Percentiles rank a stretch among this genome's conserved stretches.
Evolutionary conservation across 2,113 vertebrate species (phyloP).

Genomic region (Prionailurus viverrinus): DNA sequence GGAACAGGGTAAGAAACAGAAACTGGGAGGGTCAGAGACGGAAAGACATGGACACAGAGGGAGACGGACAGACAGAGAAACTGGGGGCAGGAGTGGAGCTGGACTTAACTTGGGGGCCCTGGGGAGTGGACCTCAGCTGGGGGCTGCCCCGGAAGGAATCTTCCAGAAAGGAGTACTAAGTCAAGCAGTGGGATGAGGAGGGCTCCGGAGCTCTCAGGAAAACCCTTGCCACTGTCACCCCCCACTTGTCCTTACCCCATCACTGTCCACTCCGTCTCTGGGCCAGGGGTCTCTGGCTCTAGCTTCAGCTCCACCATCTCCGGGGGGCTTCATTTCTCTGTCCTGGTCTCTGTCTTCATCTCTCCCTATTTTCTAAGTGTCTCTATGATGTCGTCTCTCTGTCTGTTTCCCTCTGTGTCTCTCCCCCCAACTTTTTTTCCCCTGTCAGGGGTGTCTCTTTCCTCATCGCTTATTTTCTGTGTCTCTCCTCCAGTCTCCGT

Average conservation of each 20-base stretch:
- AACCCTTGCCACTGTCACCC: neutral
- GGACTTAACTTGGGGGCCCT: neutral
- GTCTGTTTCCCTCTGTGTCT: neutral
- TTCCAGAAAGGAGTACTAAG: neutral
- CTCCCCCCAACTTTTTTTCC: neutral
- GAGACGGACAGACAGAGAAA: neutral
- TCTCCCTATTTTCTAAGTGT: neutral
- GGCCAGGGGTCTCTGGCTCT: neutral
- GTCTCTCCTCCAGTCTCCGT: neutral
- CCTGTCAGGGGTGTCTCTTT: neutral
- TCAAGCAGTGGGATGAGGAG: neutral
- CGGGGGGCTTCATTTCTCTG: neutral
- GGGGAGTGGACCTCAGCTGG: neutral
- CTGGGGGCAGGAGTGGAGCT: neutral
- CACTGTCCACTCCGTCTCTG: neutral
- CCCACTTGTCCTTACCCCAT: neutral
- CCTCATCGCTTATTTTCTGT: neutral
- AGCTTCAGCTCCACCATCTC: neutral
- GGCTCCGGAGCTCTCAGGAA: neutral
- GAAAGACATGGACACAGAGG: neutral
- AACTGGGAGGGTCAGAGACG: slow-evolving; percentile 58
- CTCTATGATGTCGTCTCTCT: neutral
- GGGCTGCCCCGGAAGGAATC: neutral
- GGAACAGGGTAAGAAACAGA: slow-evolving; percentile 72
- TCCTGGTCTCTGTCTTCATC: neutral